Conservation (phyloP, 2,888 invertebrate species). For the Campoplex nolae region DNA sequence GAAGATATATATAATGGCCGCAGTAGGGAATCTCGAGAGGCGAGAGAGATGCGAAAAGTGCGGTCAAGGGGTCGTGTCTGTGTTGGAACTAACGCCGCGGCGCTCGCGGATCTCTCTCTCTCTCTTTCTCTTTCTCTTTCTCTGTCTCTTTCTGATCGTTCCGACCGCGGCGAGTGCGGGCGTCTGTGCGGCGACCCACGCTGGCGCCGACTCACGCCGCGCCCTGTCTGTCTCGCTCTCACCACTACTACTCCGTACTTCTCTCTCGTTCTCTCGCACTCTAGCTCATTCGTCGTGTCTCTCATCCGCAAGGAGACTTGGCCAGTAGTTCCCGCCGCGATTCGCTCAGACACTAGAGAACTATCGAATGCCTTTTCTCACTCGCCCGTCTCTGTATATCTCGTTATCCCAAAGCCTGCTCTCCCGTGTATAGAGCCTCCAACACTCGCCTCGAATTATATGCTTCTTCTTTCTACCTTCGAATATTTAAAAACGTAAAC, state of each 20-base stretch:
- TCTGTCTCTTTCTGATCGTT: constrained; percentile 26
- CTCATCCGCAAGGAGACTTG: constrained; percentile 56
- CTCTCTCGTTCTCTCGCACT: constrained; percentile 56
- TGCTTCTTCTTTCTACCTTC: constrained; percentile 42
- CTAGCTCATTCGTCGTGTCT: constrained; percentile 53
- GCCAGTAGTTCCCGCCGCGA: constrained; percentile 47
- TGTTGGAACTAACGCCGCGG: constrained; percentile 66
- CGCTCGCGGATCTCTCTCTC: constrained; percentile 43
- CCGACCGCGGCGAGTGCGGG: constrained; percentile 68
- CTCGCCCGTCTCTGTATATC: constrained; percentile 4
- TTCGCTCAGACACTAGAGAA: constrained; percentile 42
- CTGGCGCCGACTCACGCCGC: constrained; percentile 81
- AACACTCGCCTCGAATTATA: not conserved
- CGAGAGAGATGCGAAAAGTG: constrained; percentile 70
- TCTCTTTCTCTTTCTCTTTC: constrained; percentile 10
- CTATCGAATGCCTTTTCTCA: constrained; percentile 41
- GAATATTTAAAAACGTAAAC: not conserved
- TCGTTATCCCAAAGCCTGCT: constrained; percentile 27
- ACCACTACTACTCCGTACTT: constrained; percentile 38
- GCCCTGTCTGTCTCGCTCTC: constrained; percentile 71
- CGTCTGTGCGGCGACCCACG: constrained; percentile 81
- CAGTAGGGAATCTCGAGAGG: constrained; percentile 44
- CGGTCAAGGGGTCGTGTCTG: constrained; percentile 78
- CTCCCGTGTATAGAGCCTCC: not conserved
- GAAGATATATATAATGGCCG: constrained; percentile 33